Evolutionary conservation across 2,113 vertebrate species (phyloP), one percentile per base, ranked within the genome.

Genomic region (Rhodinocichla rosea): DNA sequence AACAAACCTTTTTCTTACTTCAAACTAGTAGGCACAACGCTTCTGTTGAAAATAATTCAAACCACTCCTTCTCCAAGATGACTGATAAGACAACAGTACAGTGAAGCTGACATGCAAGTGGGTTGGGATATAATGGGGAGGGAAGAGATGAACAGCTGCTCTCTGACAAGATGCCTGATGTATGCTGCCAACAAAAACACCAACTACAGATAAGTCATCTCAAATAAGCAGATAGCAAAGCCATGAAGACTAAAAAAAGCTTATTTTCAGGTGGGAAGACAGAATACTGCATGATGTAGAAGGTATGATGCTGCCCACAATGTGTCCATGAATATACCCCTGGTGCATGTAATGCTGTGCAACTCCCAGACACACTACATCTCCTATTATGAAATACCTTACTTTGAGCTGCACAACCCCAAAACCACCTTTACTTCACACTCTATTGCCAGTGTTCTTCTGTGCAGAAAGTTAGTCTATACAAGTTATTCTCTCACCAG

Each of bases 181-280:
- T 33, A 82, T 64, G 80, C 83, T 93, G 85, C 92, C 91, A 95
- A 95, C 53, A 96, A 88, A 95, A 76, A 65, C 11, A 30, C 70
- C 73, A 95, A 74, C 79, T 64, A 69, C 87, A 92, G 83, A 70
- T 39, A 94, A 93, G 73, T 83, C 85, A 93, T 78, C 92, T 83
- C 76, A 86, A 93, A 92, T 63, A 57, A 95, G 52, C 45, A 86
- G 45, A 80, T 20, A 94, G 39, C 71, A 78, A 80, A 95, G 49
- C 73, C 83, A 90, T 2, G 3, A 74, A 68, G 33, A 56, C 85
- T 92, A 70, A 67, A 95, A 50, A 90, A 86, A 70, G 45, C 78
- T 77, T 84, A 76, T 75, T 78, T 90, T 42, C 92, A 79, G 78
- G 74, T 70, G 56, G 69, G 84, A 91, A 78, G 78, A 63, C 20